Base-by-base conservation (phyloP, 2,113 vertebrate genomes). In the Psittacula cyanocephala region DNA sequence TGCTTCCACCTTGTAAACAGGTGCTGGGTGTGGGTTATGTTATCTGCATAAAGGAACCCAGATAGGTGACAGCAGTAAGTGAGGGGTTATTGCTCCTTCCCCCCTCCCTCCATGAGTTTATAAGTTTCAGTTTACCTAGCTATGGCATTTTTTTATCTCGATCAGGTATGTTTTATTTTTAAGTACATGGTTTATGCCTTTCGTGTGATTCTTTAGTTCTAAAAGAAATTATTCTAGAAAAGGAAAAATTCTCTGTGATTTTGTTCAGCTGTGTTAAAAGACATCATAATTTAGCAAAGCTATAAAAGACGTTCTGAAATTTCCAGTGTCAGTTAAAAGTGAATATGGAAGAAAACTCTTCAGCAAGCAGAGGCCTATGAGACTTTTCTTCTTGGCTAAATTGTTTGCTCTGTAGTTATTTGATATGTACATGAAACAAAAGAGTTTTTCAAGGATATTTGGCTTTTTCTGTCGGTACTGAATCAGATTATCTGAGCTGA, bases 41-140 rank as follows among this genome's bases (percentile, higher is more conserved):
- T 28, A 37, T 67, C 50, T 46, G 33, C 33, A 12, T 3, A 3
- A 59, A 77, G 55, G n/a, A 31, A 7, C 0, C 1, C 28, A 13
- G 18, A 3, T 20, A 44, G 31, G 13, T 23, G 53, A 85, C 71
- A 33, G 29, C 46, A 62, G 10, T 8, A 23, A 15, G 14, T 2
- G 17, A 6, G 13, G n/a, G 28, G 8, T 28, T 50, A 18, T n/a
- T 71, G 17, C 7, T 60, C 6, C 23, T 23, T 60, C 15, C 19
- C 6, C 25, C 13, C 9, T 4, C 13, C 13, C 28, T 39, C 27
- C 18, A 5, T 4, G 2, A 5, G 3, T 28, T 68, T 23, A 1
- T 9, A 11, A 37, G 5, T 49, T 79, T 55, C 17, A 17, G 2
- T 65, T 52, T 60, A 9, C 28, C 33, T 41, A 33, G 9, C 17